Base-by-base conservation (phyloP, 35 echinoderm and acorn worm genomes). In the Apostichopus parvimensis region DNA sequence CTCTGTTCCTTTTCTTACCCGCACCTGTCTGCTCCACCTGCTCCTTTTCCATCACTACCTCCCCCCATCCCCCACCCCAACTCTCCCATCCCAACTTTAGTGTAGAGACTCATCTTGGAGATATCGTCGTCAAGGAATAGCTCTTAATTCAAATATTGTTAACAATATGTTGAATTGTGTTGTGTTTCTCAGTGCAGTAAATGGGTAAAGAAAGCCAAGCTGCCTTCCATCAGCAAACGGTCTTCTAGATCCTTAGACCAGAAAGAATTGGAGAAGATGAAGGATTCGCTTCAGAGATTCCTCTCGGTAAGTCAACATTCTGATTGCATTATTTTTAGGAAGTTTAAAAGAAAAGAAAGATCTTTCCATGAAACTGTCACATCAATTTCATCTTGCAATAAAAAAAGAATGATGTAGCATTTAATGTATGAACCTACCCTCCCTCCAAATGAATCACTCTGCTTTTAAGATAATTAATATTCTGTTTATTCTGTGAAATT, bases 181-280 rank as follows among this genome's bases (percentile, higher is more conserved):
- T 45, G 34, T 4, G 34, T 45, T 57, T 55, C 87, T 56, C 90
- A 99, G 97, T 99, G 97, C 88, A 92, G 93, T 92, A 94, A 95
- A 45, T 99, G 93, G 93, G 70, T 99, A 14, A 90, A 87, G 23
- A 99, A 99, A 78, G 89, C 77, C 56, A 91, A 96, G 59, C 93
- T 99, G 1, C 97, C 97, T 12, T 92, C 95, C 24, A 56, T 86
- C 56, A 93, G 87, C 26, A 96, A 93, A 79, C 93, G 91, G 66
- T 95, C 92, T 1, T 98, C 95, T 77, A 95, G 92, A 79, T 78
- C 79, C 73, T 60, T 94, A 53, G 90, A 96, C 62, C 78, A 93
- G 59, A 93, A 93, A 68, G 96, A 96, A 92, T 62, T 99, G 65
- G 90, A 88, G 18, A 94, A 78, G 71, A 93, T 91, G 17, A 91